Evolutionary conservation across 2,797 vertebrate genomes (phyloP).

Genomic region (Buceros bicornis): DNA sequence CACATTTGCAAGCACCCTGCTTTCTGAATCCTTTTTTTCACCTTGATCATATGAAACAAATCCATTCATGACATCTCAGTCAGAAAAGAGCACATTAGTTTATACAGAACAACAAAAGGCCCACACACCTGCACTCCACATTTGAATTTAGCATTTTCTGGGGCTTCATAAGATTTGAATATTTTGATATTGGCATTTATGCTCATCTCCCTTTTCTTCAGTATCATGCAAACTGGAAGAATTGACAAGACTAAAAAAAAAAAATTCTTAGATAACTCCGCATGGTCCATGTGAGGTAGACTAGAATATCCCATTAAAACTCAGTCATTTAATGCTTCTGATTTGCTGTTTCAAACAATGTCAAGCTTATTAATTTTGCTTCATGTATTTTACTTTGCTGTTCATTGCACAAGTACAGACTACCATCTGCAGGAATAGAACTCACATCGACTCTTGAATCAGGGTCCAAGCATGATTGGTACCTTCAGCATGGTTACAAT

Average conservation of each 20-base stretch:
- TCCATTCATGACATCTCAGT: neutral
- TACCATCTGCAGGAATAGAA: neutral
- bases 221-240: neutral
- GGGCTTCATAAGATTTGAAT: neutral
- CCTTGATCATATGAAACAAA: neutral
- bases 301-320: neutral
- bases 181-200: neutral
- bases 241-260: neutral
- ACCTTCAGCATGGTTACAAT: neutral
- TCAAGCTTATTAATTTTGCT: neutral
- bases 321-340: neutral
- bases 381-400: neutral
- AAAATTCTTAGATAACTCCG: neutral
- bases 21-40: neutral
- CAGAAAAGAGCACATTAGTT: neutral
- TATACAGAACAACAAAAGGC: neutral
- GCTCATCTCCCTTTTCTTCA: neutral
- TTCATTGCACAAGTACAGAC: neutral
- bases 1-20: neutral
- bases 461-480: neutral
- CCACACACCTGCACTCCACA: accelerated
- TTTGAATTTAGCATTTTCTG: neutral
- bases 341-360: neutral
- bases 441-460: neutral
- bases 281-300: neutral